A percentile compares a stretch with the other conserved stretches of the same genome.
Evolutionary conservation across 2,888 invertebrate species (phyloP).

Genomic region (Temnothorax rugatulus): DNA sequence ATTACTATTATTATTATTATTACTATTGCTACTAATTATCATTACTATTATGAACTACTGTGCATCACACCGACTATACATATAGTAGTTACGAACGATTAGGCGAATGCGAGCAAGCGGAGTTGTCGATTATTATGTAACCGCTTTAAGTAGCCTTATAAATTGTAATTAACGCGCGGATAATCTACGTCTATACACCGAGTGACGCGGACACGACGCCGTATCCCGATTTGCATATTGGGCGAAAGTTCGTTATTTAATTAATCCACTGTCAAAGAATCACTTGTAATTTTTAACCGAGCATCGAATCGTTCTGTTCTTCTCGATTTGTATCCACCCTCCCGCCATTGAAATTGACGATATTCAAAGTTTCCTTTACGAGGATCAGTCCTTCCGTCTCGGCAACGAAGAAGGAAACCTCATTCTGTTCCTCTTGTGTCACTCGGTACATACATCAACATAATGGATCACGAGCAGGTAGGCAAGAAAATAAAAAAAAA

Average conservation of each 20-base stretch:
- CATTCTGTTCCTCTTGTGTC: conserved; percentile 3
- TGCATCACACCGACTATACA: conserved; percentile 67
- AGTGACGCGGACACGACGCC: conserved; percentile 41
- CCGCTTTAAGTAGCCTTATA: conserved; percentile 77
- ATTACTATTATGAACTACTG: conserved; percentile 68
- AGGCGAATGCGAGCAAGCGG: conserved; percentile 42
- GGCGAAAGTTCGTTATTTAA: not conserved
- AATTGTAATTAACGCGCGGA: conserved; percentile 70
- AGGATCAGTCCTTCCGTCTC: not conserved
- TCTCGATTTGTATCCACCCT: not conserved
- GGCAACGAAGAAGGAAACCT: not conserved
- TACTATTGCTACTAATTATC: conserved; percentile 70
- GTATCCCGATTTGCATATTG: not conserved
- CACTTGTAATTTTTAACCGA: not conserved
- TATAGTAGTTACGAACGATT: conserved; percentile 61
- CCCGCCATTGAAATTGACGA: not conserved
- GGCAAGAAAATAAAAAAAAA: conserved; percentile 36
- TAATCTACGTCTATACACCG: conserved; percentile 47
- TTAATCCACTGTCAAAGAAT: not conserved
- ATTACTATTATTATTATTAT: conserved; percentile 54
- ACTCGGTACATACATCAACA: conserved; percentile 34
- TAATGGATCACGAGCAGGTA: conserved; percentile 41
- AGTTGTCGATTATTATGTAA: conserved; percentile 75
- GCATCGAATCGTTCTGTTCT: no score
- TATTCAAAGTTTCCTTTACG: not conserved